phyloP scores from a whole-genome alignment of 2,113 vertebrate species.

The Ptilonorhynchus violaceus region DNA sequence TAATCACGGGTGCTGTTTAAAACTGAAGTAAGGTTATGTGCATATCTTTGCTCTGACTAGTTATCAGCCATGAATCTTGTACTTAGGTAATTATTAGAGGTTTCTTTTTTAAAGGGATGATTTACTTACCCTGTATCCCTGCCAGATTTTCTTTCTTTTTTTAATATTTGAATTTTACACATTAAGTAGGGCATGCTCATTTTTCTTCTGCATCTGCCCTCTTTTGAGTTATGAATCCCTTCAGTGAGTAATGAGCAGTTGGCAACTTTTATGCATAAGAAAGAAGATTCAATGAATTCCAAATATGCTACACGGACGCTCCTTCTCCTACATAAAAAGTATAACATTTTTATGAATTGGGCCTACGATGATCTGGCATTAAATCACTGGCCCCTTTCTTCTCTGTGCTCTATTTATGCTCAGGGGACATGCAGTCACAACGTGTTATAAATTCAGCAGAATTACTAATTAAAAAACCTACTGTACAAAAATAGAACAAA shows the following conservation, averaged over 20 bases:
- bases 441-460: slow-evolving; percentile 55
- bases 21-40: neutral
- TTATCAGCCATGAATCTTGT: slow-evolving; percentile 59
- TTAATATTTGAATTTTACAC: slow-evolving; percentile 57
- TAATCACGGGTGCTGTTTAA: neutral
- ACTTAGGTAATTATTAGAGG: slow-evolving; percentile 48
- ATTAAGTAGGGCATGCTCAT: slow-evolving; percentile 53
- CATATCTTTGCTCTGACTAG: slow-evolving; percentile 49
- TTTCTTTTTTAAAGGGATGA: slow-evolving; percentile 41
- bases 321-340: slow-evolving; percentile 29
- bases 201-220: slow-evolving; percentile 40
- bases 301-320: slow-evolving; percentile 29
- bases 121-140: slow-evolving; percentile 37
- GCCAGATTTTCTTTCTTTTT: slow-evolving; percentile 46
- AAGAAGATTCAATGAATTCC: slow-evolving; percentile 57
- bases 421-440: neutral
- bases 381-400: slow-evolving; percentile 49
- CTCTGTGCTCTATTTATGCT: slow-evolving; percentile 28
- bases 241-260: slow-evolving; percentile 61
- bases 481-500: slow-evolving; percentile 52
- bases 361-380: neutral
- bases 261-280: slow-evolving; percentile 63
- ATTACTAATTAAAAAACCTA: slow-evolving; percentile 63
- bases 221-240: slow-evolving; percentile 60
- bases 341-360: slow-evolving; percentile 44